Evolutionary conservation across 2,797 vertebrate genomes (phyloP), one percentile per base, ranked within the genome.

Genomic region (Coccyzus lansbergi): DNA sequence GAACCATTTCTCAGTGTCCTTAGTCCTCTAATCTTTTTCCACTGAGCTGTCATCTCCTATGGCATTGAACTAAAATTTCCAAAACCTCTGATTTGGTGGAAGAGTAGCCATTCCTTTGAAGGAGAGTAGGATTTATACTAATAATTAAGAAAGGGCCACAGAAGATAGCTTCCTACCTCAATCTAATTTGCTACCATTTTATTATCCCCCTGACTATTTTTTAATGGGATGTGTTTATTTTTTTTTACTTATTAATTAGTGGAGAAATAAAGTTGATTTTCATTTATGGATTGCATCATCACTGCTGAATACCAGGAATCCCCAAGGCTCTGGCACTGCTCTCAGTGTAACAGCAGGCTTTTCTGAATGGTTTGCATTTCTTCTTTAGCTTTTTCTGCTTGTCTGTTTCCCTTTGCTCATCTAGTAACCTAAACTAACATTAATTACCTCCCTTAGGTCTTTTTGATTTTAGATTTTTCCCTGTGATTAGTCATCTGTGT

Each of bases 351-450:
- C 28, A 71, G 46, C 42, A 93, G 28, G 48, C 51, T 94, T 94
- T 94, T 91, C 62, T 92, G 76, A 96, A 72, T 67, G 72, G 65
- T 40, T 87, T 79, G 29, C n/a, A 33, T 92, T 95, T 95, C 74
- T 93, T 29, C 72, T 76, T 81, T 33, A 83, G 58, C 17, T 89
- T 96, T 87, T 94, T 87, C 92, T 89, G 79, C 79, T 78, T 94
- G 38, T 92, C 76, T 71, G 10, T 80, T 95, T 83, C 33, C 42
- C 33, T 81, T 87, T 93, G 34, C 53, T 92, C 12, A 19, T 81
- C 75, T 83, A 18, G 69, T 78, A 89, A 85, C 51, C 51, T 59
- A 51, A 91, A 79, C 75, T 71, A 90, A 60, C 26, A 31, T 88
- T 88, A 69, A 76, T 92, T 78, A 49, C 40, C n/a, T 87, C 62